Percentiles rank a stretch among this genome's conserved stretches.
Evolutionary conservation across 1,140 invertebrate species (phyloP).

Genomic region (Zaprionus africanus): DNA sequence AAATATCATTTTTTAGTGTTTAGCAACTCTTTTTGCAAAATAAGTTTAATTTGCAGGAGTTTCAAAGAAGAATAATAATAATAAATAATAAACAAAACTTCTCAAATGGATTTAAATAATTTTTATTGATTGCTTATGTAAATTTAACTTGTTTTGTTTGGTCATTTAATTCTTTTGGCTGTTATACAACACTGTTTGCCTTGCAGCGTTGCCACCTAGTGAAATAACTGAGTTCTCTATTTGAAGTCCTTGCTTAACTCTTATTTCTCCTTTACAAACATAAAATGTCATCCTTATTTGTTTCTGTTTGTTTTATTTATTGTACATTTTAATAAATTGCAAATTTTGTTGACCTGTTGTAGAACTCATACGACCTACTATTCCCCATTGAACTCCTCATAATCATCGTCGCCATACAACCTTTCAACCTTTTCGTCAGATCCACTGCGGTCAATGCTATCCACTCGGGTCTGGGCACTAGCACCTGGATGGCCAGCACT

Average conservation of each 20-base stretch:
- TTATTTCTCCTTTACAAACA: neutral
- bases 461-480: neutral
- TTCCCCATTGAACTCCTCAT: slow-evolving; percentile 50
- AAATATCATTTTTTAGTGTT: neutral
- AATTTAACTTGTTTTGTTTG: no score
- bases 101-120: no score
- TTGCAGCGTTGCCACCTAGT: neutral
- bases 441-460: neutral
- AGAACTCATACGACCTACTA: slow-evolving; percentile 13
- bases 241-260: neutral
- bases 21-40: neutral
- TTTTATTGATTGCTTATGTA: no score
- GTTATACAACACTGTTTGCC: neutral
- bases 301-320: slow-evolving; percentile 18
- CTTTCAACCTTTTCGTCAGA: neutral
- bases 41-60: neutral
- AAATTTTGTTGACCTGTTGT: neutral
- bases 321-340: slow-evolving; percentile 15
- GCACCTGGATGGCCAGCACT: slow-evolving; percentile 63
- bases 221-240: neutral
- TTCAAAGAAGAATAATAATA: neutral
- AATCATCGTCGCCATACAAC: slow-evolving; percentile 32
- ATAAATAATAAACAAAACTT: no score
- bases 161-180: neutral
- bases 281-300: neutral